These are phyloP conservation scores for Protodeltote pygarga DNA, from an alignment of 2,888 invertebrate species.

Conservation along the genomic window DNA sequence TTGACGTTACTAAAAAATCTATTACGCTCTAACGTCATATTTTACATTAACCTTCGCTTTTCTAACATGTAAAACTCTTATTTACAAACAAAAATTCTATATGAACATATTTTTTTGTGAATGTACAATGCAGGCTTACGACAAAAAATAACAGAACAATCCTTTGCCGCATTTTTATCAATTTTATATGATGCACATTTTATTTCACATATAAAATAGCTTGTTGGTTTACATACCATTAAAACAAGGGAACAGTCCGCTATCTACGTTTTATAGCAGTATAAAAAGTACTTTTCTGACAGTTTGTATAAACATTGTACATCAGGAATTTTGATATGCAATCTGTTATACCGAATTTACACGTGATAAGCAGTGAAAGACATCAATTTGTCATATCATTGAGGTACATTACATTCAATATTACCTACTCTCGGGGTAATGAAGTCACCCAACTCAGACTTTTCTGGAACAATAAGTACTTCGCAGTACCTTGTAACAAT, in stretches of 20 bases:
- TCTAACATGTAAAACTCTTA: too few species aligned
- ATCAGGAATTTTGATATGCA: constrained; percentile 19
- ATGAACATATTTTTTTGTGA: too few species aligned
- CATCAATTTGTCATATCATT: too few species aligned
- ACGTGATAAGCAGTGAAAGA: too few species aligned
- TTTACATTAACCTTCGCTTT: too few species aligned
- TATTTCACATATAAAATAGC: constrained; percentile 44
- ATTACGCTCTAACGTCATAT: too few species aligned
- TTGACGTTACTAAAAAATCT: too few species aligned
- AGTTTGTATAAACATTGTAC: constrained; percentile 12
- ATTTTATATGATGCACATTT: constrained; percentile 46
- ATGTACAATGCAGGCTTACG: too few species aligned
- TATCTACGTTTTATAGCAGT: constrained; percentile 40
- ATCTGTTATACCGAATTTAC: too few species aligned
- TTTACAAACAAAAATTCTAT: too few species aligned
- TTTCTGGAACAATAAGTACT: constrained; percentile 14
- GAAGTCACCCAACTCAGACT: constrained; percentile 9
- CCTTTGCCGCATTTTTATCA: constrained; percentile 32
- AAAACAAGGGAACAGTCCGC: constrained; percentile 34
- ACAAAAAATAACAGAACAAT: constrained; percentile 19
- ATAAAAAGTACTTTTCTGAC: constrained; percentile 37
- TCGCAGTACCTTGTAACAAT: constrained; percentile 45
- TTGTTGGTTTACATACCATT: constrained; percentile 31
- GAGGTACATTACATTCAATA: background rate
- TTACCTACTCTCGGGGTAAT: constrained; percentile 7